Conservation (phyloP, 2,797 vertebrate species). For the Sphaeramia orbicularis region DNA sequence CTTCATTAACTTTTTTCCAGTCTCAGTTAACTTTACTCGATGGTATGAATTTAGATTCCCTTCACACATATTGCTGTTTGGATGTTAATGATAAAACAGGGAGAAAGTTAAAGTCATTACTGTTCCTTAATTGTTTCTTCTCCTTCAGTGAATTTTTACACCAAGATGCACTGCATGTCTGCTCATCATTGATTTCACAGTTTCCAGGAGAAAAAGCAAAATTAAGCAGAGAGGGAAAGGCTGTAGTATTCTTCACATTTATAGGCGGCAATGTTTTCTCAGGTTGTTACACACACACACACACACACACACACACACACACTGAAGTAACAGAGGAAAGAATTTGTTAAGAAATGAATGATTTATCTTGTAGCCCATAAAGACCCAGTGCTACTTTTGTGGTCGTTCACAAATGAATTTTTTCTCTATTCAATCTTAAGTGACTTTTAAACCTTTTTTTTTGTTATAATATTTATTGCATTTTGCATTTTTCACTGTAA, state of each 20-base stretch:
- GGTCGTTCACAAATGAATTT: not conserved
- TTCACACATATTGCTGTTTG: slow-evolving; percentile 45
- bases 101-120: slow-evolving; percentile 61
- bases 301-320: slow-evolving; percentile 2
- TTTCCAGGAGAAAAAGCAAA: slow-evolving; percentile 36
- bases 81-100: slow-evolving; percentile 64
- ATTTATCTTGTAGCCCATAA: slow-evolving; percentile 20
- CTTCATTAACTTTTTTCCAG: too few species aligned
- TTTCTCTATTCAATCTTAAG: too few species aligned
- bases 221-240: slow-evolving; percentile 37
- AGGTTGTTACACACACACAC: too few species aligned
- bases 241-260: slow-evolving; percentile 21
- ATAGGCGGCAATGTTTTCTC: too few species aligned
- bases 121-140: slow-evolving; percentile 75
- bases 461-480: too few species aligned
- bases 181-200: slow-evolving; percentile 52
- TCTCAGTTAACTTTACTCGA: slow-evolving; percentile 10
- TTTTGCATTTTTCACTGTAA: too few species aligned
- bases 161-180: slow-evolving; percentile 45
- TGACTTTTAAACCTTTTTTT: too few species aligned
- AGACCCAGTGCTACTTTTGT: too few species aligned
- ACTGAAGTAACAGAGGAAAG: slow-evolving; percentile 11
- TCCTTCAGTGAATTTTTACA: slow-evolving; percentile 59
- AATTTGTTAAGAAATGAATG: slow-evolving; percentile 25
- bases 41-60: slow-evolving; percentile 40